These are phyloP conservation scores for Falco novaeseelandiae DNA, from an alignment of 2,797 vertebrate species.

Conservation along the genomic window DNA sequence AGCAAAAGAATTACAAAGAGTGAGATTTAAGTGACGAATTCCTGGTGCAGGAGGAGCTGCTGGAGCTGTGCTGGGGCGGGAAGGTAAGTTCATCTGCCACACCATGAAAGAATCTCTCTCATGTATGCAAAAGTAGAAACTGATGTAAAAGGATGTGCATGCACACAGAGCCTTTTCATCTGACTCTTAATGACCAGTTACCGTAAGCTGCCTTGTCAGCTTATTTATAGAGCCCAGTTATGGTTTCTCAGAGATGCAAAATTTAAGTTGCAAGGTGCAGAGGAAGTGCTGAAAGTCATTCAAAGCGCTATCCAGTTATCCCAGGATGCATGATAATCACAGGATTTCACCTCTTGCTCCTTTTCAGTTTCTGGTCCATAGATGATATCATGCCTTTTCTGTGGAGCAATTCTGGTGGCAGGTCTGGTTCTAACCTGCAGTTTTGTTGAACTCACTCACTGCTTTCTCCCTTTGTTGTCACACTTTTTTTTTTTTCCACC, in stretches of 20 bases:
- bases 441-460: neutral
- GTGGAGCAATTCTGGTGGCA: neutral
- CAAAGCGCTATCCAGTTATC: neutral
- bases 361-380: neutral
- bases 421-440: neutral
- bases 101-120: neutral
- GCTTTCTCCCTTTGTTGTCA: neutral
- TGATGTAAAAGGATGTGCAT: neutral
- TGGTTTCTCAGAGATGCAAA: neutral
- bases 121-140: neutral
- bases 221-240: neutral
- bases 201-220: neutral
- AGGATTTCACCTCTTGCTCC: neutral
- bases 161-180: neutral
- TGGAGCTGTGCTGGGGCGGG: neutral
- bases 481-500: neutral
- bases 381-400: neutral
- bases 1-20: neutral
- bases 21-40: neutral
- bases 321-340: neutral
- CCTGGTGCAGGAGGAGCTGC: neutral
- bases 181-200: neutral
- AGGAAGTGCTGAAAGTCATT: neutral
- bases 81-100: neutral
- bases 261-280: neutral